These are phyloP conservation scores for Andrena bicolor DNA, from an alignment of 2,888 invertebrate species.

Conservation along the genomic window DNA sequence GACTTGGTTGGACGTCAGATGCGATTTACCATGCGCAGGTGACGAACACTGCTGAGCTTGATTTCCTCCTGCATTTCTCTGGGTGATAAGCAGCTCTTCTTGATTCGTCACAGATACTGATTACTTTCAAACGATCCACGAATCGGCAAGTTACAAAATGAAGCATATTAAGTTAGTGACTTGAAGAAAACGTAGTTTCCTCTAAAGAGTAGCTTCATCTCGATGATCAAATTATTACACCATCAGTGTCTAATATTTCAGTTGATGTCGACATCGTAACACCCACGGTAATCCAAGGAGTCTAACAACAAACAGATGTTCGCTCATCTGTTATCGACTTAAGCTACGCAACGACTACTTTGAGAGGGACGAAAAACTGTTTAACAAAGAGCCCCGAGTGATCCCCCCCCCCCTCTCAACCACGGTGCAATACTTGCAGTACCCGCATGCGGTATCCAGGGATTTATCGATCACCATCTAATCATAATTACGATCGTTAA, in stretches of 20 bases:
- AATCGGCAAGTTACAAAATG: too few species aligned
- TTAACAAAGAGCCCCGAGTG: constrained; percentile 15
- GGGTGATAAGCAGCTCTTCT: too few species aligned
- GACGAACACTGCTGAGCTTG: background rate
- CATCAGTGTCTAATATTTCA: background rate
- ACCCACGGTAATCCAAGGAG: background rate
- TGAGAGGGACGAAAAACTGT: background rate
- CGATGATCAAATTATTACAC: background rate
- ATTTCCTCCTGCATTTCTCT: background rate
- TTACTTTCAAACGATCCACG: too few species aligned
- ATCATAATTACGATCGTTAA: constrained; percentile 37
- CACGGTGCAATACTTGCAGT: background rate
- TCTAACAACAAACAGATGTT: background rate
- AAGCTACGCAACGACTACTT: background rate
- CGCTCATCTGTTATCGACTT: background rate
- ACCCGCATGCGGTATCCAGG: background rate
- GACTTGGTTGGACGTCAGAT: background rate
- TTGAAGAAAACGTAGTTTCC: background rate
- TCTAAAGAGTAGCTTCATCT: background rate
- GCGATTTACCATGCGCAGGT: background rate
- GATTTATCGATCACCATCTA: constrained; percentile 34
- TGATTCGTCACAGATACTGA: too few species aligned
- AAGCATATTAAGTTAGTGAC: too few species aligned
- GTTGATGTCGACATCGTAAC: background rate
- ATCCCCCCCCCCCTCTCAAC: too few species aligned